A percentile compares a stretch with the other conserved stretches of the same genome.
Evolutionary conservation across 37 sponge, comb jelly and placozoan species (phyloP).

Genomic region (Lycopodina hypogea): DNA sequence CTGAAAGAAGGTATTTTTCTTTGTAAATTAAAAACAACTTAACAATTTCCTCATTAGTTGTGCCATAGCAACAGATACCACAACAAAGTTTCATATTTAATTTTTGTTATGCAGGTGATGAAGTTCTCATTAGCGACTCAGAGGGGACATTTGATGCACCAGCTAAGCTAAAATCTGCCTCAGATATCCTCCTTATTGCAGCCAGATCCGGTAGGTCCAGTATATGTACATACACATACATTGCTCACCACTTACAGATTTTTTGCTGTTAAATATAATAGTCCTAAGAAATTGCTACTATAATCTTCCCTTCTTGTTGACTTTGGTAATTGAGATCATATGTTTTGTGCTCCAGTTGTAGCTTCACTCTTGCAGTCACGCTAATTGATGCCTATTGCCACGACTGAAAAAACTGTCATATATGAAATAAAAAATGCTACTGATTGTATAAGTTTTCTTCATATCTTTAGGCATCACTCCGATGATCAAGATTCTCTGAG

Average conservation of each 20-base stretch:
- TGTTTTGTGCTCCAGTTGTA: too few species aligned
- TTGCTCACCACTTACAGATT: too few species aligned
- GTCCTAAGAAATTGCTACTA: too few species aligned
- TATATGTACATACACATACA: too few species aligned
- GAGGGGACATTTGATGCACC: constrained; percentile 63
- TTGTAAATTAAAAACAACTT: not conserved
- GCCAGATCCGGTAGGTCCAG: constrained; percentile 72
- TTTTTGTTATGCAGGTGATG: constrained; percentile 33
- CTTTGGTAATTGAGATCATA: too few species aligned
- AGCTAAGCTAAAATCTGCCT: constrained; percentile 13
- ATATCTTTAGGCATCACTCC: constrained; percentile 73
- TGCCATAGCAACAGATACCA: not conserved
- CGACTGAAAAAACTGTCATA: too few species aligned
- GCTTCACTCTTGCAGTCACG: too few species aligned
- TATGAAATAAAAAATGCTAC: too few species aligned
- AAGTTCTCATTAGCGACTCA: constrained; percentile 61
- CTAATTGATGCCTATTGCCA: too few species aligned
- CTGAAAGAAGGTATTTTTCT: constrained; percentile 54
- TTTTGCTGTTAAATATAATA: too few species aligned
- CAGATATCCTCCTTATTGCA: constrained; percentile 55
- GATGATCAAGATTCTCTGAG: constrained; percentile 59
- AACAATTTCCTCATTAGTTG: not conserved
- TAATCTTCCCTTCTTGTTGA: too few species aligned
- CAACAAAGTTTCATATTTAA: not conserved
- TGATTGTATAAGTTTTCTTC: not conserved